These are phyloP conservation scores for Drosophila pachea DNA, from an alignment of 1,140 invertebrate genomes.

Conservation along the genomic window DNA sequence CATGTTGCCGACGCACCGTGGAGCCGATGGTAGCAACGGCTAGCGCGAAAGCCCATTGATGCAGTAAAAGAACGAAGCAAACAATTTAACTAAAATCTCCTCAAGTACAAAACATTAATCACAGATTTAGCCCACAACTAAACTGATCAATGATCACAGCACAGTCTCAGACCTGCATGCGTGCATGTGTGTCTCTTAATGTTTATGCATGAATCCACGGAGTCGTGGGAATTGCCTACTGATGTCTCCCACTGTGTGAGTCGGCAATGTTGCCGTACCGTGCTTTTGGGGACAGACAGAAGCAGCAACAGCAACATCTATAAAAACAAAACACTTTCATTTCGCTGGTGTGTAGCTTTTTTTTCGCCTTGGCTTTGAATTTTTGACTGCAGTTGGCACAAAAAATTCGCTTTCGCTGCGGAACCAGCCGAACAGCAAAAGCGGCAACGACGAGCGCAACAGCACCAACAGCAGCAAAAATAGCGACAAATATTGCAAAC, in stretches of 20 bases:
- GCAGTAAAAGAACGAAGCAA: no score
- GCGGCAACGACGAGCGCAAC: conserved; percentile 5
- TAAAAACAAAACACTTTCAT: conserved; percentile 63
- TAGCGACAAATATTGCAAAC: conserved; percentile 27
- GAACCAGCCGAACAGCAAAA: conserved; percentile 16
- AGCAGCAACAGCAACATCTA: conserved; percentile 38
- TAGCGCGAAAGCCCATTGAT: background rate
- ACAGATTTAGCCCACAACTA: background rate
- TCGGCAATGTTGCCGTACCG: conserved; percentile 49
- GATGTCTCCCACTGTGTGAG: conserved; percentile 36
- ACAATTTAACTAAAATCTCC: background rate
- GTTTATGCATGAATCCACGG: conserved; percentile 6
- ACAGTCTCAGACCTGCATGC: background rate
- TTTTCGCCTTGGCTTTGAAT: conserved; percentile 55
- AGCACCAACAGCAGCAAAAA: conserved; percentile 20
- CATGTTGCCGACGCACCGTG: conserved; percentile 43
- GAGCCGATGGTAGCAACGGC: background rate
- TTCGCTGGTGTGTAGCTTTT: conserved; percentile 34
- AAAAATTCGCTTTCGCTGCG: conserved; percentile 71
- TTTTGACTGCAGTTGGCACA: conserved; percentile 69
- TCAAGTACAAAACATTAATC: background rate
- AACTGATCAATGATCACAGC: background rate
- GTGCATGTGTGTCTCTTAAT: background rate
- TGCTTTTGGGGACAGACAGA: conserved; percentile 39
- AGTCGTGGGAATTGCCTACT: conserved; percentile 21